These are phyloP conservation scores for Microctenopoma stevenorrisi DNA, from an alignment of 2,797 vertebrate species.

Conservation along the genomic window DNA sequence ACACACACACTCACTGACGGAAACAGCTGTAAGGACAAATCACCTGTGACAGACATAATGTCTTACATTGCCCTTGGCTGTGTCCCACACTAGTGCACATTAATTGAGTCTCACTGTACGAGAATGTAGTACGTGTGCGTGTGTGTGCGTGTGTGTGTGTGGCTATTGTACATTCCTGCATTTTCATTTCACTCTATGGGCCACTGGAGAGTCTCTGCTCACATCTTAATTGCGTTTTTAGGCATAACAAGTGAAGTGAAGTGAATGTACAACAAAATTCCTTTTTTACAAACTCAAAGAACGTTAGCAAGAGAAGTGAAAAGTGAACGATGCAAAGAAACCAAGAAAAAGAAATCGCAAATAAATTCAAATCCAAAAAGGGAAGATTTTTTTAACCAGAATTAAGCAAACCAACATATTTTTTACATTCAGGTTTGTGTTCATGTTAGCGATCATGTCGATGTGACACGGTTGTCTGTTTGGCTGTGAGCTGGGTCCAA, in stretches of 20 bases:
- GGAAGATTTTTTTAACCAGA: not conserved
- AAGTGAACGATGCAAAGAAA: not conserved
- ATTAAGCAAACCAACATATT: not conserved
- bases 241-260: not conserved
- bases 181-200: conserved; percentile 3
- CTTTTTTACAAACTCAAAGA: not conserved
- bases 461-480: conserved; percentile 31
- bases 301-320: too few relatives aligned
- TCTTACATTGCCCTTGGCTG: conserved; percentile 40
- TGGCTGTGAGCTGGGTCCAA: conserved; percentile 53
- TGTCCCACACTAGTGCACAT: conserved; percentile 12
- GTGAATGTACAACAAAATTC: not conserved
- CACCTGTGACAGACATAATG: conserved; percentile 62
- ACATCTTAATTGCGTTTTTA: conserved; percentile 13
- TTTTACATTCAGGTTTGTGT: not conserved
- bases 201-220: conserved; percentile 19
- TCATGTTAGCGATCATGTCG: conserved; percentile 30
- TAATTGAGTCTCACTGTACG: conserved; percentile 12
- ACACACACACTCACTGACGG: not conserved
- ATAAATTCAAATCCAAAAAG: not conserved
- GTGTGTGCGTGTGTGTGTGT: not conserved
- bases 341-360: not conserved
- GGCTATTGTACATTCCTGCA: not conserved
- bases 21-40: conserved; percentile 58
- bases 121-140: not conserved